Conservation (phyloP, 2,888 invertebrate species). For the Polydrusus cervinus region DNA sequence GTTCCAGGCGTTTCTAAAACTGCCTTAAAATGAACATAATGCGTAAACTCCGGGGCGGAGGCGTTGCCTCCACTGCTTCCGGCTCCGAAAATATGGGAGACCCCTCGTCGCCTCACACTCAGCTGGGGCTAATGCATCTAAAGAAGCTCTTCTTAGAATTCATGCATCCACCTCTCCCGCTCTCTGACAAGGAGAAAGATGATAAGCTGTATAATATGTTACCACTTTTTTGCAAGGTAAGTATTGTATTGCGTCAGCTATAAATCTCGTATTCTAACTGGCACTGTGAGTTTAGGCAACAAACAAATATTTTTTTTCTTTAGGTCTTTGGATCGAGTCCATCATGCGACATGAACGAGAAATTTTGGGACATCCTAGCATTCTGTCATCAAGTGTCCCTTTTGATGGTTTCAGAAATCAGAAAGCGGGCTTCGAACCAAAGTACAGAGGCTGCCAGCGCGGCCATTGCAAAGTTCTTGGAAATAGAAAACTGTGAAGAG, state of each 20-base stretch:
- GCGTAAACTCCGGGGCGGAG: conserved; percentile 51
- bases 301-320: too few relatives aligned
- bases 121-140: conserved; percentile 95
- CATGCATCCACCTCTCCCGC: conserved; percentile 88
- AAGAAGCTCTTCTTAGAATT: conserved; percentile 97
- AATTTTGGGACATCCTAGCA: conserved; percentile 96
- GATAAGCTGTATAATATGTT: conserved; percentile 97
- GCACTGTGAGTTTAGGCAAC: too few relatives aligned
- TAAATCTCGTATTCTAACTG: too few relatives aligned
- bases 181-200: conserved; percentile 88
- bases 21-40: conserved; percentile 51
- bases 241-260: too few relatives aligned
- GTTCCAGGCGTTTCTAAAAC: conserved; percentile 3
- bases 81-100: conserved; percentile 76
- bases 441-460: conserved; percentile 96
- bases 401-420: conserved; percentile 97
- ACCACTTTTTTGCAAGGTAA: conserved; percentile 97
- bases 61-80: conserved; percentile 63
- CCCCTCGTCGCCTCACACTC: conserved; percentile 83
- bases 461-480: conserved; percentile 96
- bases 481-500: conserved; percentile 95
- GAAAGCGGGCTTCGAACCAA: conserved; percentile 95
- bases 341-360: conserved; percentile 96
- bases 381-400: conserved; percentile 96
- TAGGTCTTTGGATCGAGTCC: conserved; percentile 96